These are phyloP conservation scores for Magallana ariakensis DNA, from an alignment of 1,140 invertebrate genomes.

Conservation along the genomic window DNA sequence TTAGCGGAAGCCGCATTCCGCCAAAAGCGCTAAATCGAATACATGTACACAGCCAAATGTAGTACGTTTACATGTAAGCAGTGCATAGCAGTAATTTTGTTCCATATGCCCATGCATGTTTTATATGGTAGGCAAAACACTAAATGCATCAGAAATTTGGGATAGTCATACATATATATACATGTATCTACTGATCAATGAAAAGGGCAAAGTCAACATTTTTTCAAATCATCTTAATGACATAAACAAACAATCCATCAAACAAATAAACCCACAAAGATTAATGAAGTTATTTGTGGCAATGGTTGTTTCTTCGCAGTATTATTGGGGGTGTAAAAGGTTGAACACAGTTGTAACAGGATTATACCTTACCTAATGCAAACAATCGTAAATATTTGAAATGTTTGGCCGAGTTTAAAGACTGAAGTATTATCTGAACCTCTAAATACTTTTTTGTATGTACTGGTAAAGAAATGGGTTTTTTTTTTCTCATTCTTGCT, in stretches of 20 bases:
- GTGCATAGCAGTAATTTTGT: too few relatives aligned
- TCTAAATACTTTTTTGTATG: conserved; percentile 10
- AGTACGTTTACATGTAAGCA: too few relatives aligned
- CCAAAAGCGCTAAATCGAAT: too few relatives aligned
- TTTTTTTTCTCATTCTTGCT: background rate
- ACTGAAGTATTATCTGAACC: background rate
- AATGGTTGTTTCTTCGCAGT: background rate
- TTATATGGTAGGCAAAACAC: too few relatives aligned
- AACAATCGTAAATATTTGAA: conserved; percentile 22
- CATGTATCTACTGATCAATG: too few relatives aligned
- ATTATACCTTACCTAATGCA: background rate
- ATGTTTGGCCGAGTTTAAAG: conserved; percentile 27
- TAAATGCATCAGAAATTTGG: too few relatives aligned
- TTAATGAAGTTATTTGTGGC: background rate
- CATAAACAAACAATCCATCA: background rate
- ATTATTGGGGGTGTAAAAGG: background rate
- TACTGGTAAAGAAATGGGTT: background rate
- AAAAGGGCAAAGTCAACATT: background rate
- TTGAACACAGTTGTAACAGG: background rate
- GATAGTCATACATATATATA: too few relatives aligned
- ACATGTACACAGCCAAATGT: too few relatives aligned
- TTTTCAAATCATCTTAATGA: background rate
- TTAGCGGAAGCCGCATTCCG: too few relatives aligned
- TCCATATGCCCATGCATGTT: too few relatives aligned
- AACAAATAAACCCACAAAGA: background rate